Conservation (phyloP, 2,113 vertebrate genomes). For the Chloroceryle aenea region DNA sequence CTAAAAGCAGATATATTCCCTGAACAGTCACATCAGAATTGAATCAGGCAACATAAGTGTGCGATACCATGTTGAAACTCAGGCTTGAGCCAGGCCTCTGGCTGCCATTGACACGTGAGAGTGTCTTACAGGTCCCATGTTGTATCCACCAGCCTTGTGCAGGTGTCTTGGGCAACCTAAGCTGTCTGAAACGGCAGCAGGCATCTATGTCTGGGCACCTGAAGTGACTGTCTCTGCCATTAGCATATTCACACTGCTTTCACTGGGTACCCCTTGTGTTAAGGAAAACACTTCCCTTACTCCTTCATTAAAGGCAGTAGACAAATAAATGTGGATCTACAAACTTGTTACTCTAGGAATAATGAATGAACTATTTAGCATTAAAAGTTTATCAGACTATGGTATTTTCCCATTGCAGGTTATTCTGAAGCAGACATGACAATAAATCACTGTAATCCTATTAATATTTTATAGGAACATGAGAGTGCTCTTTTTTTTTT, state of each 20-base stretch:
- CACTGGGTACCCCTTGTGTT: not conserved
- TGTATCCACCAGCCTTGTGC: not conserved
- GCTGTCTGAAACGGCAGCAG: not conserved
- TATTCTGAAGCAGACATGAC: not conserved
- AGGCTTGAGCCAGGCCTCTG: not conserved
- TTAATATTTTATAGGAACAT: constrained; percentile 40
- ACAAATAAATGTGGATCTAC: not conserved
- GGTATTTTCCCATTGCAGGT: not conserved
- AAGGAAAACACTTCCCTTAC: not conserved
- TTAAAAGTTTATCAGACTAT: constrained; percentile 27
- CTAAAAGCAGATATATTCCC: not conserved
- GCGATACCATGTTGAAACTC: not conserved
- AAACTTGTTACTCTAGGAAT: not conserved
- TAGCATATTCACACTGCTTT: not conserved
- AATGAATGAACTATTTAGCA: not conserved
- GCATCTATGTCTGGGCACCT: not conserved
- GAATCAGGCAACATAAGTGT: not conserved
- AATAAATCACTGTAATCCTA: not conserved
- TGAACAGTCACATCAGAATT: not conserved
- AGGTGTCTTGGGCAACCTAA: not conserved
- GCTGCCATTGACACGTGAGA: not conserved
- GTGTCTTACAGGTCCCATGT: not conserved
- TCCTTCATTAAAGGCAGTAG: accelerated
- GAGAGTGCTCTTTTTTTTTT: not conserved
- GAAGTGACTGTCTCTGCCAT: not conserved